Evolutionary conservation across 2,113 vertebrate genomes (phyloP).

Genomic region (Dipodomys stephensi): DNA sequence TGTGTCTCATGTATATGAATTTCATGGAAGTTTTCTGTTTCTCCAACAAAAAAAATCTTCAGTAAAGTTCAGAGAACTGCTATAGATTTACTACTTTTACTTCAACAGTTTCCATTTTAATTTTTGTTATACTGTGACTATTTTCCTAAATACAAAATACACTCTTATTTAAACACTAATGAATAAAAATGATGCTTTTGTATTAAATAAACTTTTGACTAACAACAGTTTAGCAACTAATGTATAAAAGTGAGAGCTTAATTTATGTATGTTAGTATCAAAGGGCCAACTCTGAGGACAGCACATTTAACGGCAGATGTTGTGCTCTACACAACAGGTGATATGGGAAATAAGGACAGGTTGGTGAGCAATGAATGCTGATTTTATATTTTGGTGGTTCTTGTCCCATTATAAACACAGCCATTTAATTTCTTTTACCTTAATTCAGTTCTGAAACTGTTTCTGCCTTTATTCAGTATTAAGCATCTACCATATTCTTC

Average conservation of each 20-base stretch:
- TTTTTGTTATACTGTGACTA: background rate
- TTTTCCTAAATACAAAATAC: background rate
- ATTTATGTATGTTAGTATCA: background rate
- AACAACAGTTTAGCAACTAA: background rate
- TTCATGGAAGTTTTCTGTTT: background rate
- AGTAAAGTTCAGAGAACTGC: background rate
- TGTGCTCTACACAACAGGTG: background rate
- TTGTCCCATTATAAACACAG: too few species aligned
- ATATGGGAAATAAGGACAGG: background rate
- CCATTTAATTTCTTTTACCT: background rate
- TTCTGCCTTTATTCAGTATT: background rate
- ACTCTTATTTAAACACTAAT: background rate
- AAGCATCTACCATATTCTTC: background rate
- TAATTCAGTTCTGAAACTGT: background rate
- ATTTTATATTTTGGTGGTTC: background rate
- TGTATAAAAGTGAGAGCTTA: background rate
- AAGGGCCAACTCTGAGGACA: background rate
- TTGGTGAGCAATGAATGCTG: background rate
- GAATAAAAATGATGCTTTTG: background rate
- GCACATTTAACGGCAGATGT: too few species aligned
- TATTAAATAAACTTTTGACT: conserved; percentile 4
- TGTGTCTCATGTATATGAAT: background rate
- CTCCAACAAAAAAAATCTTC: background rate
- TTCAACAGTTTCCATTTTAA: background rate
- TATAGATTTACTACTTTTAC: background rate